Evolutionary conservation across 2,888 invertebrate genomes (phyloP).

Genomic region (Stictocephala bisonia): DNA sequence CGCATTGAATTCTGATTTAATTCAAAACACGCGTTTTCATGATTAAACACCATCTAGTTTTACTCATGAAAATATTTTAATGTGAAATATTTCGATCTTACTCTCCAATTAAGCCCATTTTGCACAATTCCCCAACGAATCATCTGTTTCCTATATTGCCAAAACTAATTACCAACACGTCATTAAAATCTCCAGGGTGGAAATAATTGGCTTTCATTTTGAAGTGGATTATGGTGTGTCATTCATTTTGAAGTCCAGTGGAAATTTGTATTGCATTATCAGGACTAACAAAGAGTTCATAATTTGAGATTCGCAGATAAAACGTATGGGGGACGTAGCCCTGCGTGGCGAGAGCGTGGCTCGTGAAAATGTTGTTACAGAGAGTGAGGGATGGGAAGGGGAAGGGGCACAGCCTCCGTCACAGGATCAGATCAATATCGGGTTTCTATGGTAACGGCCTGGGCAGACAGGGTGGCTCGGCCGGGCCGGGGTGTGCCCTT

Average conservation of each 20-base stretch:
- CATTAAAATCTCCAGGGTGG: too few species aligned
- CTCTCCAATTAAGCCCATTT: too few species aligned
- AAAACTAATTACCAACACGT: too few species aligned
- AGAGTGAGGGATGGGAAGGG: constrained; percentile 12
- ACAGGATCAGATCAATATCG: constrained; percentile 67
- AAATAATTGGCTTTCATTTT: too few species aligned
- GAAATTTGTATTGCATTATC: constrained; percentile 20
- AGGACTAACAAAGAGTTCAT: constrained; percentile 18
- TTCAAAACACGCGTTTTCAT: too few species aligned
- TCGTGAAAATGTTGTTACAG: constrained; percentile 27
- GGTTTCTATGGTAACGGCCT: constrained; percentile 67
- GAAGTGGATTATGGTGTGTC: constrained; percentile 22
- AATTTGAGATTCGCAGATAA: constrained; percentile 24
- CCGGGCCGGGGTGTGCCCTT: constrained; percentile 64
- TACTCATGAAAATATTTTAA: too few species aligned
- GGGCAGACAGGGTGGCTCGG: constrained; percentile 72
- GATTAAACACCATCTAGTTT: too few species aligned
- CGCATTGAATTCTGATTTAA: too few species aligned
- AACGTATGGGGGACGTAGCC: constrained; percentile 1
- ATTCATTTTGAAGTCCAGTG: background rate
- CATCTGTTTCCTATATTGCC: too few species aligned
- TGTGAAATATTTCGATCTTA: too few species aligned
- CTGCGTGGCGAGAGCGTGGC: background rate
- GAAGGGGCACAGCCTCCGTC: constrained; percentile 37
- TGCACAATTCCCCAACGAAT: too few species aligned